Conservation (phyloP, 2,888 invertebrate species). For the Eledona agricola region DNA sequence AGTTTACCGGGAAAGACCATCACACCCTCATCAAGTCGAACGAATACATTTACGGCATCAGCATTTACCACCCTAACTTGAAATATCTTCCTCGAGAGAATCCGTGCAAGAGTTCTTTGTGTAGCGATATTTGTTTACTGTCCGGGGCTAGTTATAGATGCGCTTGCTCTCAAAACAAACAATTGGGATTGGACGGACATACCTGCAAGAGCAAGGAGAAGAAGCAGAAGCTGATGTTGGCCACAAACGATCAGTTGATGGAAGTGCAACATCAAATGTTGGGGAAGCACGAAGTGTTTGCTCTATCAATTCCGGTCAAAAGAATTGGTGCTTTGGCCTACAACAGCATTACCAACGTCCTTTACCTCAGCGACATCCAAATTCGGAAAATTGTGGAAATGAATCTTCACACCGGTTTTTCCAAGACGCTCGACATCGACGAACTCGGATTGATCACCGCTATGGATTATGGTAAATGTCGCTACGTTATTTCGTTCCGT, state of each 20-base stretch:
- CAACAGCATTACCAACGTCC: slow-evolving; percentile 66
- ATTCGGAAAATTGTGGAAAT: slow-evolving; percentile 63
- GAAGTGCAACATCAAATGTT: slow-evolving; percentile 72
- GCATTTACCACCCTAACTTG: slow-evolving; percentile 78
- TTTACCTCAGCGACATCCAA: slow-evolving; percentile 65
- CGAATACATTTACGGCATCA: slow-evolving; percentile 70
- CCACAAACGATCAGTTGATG: slow-evolving; percentile 67
- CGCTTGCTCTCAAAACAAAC: slow-evolving; percentile 80
- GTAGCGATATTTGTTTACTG: slow-evolving; percentile 82
- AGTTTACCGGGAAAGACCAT: slow-evolving; percentile 75
- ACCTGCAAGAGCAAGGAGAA: slow-evolving; percentile 66
- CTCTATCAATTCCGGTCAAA: slow-evolving; percentile 58
- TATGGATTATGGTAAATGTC: slow-evolving; percentile 68
- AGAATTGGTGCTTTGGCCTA: slow-evolving; percentile 74
- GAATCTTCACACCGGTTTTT: slow-evolving; percentile 53
- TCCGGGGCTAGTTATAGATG: slow-evolving; percentile 70
- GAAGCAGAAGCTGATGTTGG: slow-evolving; percentile 67
- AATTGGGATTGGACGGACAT: slow-evolving; percentile 65
- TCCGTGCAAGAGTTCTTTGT: slow-evolving; percentile 71
- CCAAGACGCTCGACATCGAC: slow-evolving; percentile 55
- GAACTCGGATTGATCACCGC: slow-evolving; percentile 66
- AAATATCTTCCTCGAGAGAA: slow-evolving; percentile 59
- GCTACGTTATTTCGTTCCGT: slow-evolving; percentile 13
- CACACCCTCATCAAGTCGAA: slow-evolving; percentile 65
- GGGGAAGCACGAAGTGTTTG: slow-evolving; percentile 70